phyloP scores from a whole-genome alignment of 2,888 invertebrate genomes.

The Hydrotaea diabolus region DNA sequence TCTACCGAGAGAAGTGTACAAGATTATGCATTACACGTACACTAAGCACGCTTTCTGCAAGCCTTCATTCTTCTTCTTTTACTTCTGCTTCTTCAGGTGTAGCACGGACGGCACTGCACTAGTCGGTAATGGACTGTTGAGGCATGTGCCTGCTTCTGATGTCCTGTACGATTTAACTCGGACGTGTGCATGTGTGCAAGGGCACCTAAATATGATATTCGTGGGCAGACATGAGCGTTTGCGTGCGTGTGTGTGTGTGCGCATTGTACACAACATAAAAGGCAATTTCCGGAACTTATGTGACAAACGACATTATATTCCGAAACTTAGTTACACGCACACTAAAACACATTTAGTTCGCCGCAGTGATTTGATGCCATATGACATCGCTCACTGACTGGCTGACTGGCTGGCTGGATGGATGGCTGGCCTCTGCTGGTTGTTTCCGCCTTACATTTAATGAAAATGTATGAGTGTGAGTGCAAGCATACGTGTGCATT shows the following conservation, averaged over 20 bases:
- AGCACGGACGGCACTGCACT: neutral
- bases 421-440: slow-evolving; percentile 46
- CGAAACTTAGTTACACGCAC: slow-evolving; percentile 30
- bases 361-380: slow-evolving; percentile 51
- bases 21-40: slow-evolving; percentile 31
- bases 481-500: neutral
- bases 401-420: no score
- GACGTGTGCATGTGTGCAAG: neutral
- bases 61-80: no score
- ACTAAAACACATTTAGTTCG: slow-evolving; percentile 23
- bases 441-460: slow-evolving; percentile 13
- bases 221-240: no score
- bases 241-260: neutral
- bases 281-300: slow-evolving; percentile 65
- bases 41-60: neutral
- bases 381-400: no score
- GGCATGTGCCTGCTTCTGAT: neutral
- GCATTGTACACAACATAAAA: slow-evolving; percentile 42
- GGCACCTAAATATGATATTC: neutral
- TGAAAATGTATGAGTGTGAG: neutral
- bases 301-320: slow-evolving; percentile 58
- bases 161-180: slow-evolving; percentile 13
- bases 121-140: slow-evolving; percentile 26
- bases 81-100: neutral
- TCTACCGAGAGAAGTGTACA: neutral